Conservation (phyloP, 2,113 vertebrate genomes). For the Tetrao urogallus region DNA sequence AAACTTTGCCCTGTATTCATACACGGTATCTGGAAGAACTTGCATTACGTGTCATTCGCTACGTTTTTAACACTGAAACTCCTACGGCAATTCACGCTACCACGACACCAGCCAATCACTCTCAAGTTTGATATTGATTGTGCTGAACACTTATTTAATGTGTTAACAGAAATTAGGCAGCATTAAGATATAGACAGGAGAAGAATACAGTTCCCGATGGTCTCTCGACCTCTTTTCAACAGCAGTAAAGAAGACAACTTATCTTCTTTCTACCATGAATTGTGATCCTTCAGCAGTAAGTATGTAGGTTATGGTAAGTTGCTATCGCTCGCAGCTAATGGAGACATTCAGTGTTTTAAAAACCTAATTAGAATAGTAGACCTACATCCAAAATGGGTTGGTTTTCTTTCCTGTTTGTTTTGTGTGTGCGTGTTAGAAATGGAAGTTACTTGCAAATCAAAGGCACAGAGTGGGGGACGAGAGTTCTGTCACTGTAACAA, state of each 20-base stretch:
- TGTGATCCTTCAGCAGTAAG: not conserved
- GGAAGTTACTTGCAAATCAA: not conserved
- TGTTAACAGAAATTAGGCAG: conserved; percentile 58
- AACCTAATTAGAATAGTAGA: not conserved
- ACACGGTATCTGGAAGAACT: conserved; percentile 65
- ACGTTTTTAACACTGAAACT: conserved; percentile 28
- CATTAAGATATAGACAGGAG: conserved; percentile 22
- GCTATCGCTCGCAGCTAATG: not conserved
- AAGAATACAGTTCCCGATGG: conserved; percentile 30
- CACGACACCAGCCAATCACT: conserved; percentile 75
- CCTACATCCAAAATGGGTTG: not conserved
- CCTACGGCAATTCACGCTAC: conserved; percentile 54
- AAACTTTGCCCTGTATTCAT: conserved; percentile 79
- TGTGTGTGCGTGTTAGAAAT: not conserved
- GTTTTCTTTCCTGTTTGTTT: no score
- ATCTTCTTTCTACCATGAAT: not conserved
- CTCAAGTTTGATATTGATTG: conserved; percentile 59
- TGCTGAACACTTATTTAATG: conserved; percentile 71
- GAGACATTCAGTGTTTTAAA: not conserved
- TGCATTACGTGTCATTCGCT: conserved; percentile 55
- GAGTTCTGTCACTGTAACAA: not conserved
- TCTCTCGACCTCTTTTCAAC: not conserved
- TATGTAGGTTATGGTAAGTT: conserved; percentile 48
- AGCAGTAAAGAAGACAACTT: not conserved
- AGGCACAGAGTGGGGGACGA: not conserved